A percentile compares a stretch with the other conserved stretches of the same genome.
These are phyloP conservation scores for Alethe diademata DNA, from an alignment of 2,113 vertebrate species.

Conservation along the genomic window DNA sequence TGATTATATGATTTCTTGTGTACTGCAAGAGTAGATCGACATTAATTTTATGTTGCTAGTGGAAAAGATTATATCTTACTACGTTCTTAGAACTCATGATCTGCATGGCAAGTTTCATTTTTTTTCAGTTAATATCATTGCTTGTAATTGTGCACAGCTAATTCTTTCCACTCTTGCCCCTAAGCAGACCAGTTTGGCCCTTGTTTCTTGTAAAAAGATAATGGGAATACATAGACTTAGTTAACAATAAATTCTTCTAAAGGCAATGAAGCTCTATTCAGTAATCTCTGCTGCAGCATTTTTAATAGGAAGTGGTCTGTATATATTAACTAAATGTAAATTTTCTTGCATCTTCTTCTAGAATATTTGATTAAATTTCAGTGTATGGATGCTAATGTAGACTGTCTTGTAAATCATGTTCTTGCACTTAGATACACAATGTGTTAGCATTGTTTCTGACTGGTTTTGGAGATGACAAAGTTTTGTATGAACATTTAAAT, in stretches of 20 bases:
- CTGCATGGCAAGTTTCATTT: neutral
- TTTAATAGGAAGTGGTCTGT: neutral
- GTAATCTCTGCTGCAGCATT: neutral
- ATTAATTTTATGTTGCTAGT: neutral
- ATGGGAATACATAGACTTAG: neutral
- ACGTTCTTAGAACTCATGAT: neutral
- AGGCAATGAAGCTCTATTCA: neutral
- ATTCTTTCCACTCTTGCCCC: neutral
- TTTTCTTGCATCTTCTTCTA: neutral
- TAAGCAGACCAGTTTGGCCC: neutral
- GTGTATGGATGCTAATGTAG: neutral
- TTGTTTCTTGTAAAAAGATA: neutral
- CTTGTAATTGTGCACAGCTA: neutral
- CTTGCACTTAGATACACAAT: neutral
- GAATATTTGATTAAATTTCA: neutral
- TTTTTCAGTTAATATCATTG: neutral
- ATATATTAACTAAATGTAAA: neutral
- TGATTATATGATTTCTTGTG: rapidly evolving
- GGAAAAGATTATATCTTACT: neutral
- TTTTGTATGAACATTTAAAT: neutral
- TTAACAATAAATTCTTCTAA: neutral
- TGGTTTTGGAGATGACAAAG: neutral
- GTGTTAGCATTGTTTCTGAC: neutral
- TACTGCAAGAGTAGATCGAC: neutral
- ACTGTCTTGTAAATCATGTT: neutral